Evolutionary conservation across 2,113 vertebrate genomes (phyloP), one percentile per base, ranked within the genome.

Genomic region (Chloropsis hardwickii): DNA sequence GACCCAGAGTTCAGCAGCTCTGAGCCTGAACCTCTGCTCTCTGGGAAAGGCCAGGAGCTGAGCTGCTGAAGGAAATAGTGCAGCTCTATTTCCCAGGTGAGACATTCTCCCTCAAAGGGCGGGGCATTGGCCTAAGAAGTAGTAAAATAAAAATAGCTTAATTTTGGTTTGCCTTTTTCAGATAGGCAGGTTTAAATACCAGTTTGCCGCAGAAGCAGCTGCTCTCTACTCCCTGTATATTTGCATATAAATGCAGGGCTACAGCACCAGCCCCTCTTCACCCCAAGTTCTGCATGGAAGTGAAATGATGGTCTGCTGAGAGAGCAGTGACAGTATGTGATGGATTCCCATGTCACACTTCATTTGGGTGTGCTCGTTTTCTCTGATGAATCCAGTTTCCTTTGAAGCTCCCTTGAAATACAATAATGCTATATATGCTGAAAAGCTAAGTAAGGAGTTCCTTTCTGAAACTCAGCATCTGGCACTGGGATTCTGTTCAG

Each of bases 331-430:
- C 88, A 47, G 61, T 27, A 72, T 60, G 60, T 92, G 94, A 86
- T 97, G 89, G 93, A 89, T 96, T 96, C 94, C 73, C 6, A 22
- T 89, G 92, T 86, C 95, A 90, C 94, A 44, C 94, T 88, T 92
- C 72, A 71, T 89, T 91, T 94, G 92, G 91, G 77, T 79, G 86
- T 76, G 81, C 93, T 94, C 72, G 7, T 94, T 94, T 83, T 76
- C 80, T 87, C 77, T 81, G 81, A 92, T 92, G 91, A 93, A 90
- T 91, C 91, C 86, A 33, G 88, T 83, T 94, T 92, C 71, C 86
- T 92, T 62, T 88, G 90, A 93, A 88, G 77, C 83, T 96, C 72
- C 73, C 91, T 84, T 91, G 92, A 76, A 94, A 89, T 89, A 44
- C 35, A 92, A 50, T 81, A 91, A 69, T 76, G 81, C 80, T 84